A percentile compares a stretch with the other conserved stretches of the same genome.
phyloP scores from a whole-genome alignment of 2,888 invertebrate genomes.

The Entomobrya multifasciata region DNA sequence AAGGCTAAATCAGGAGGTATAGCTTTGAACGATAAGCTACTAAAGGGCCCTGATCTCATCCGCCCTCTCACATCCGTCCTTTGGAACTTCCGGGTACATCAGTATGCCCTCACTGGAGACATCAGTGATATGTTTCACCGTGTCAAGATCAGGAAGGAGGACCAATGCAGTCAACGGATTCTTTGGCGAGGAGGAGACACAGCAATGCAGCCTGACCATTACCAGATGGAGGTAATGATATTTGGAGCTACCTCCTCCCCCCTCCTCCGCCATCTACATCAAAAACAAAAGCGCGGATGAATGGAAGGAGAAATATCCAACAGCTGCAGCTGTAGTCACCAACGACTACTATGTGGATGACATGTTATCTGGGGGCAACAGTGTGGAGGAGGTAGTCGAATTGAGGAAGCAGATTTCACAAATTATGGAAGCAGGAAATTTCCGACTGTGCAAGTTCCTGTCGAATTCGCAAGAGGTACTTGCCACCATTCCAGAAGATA shows the following conservation, averaged over 20 bases:
- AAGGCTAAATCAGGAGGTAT: no score
- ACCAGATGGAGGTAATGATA: constrained; percentile 42
- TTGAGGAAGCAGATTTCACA: no score
- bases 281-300: constrained; percentile 16
- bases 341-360: constrained; percentile 57
- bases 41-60: constrained; percentile 53
- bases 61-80: background rate
- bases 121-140: constrained; percentile 71
- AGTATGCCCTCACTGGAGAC: constrained; percentile 47
- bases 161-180: constrained; percentile 39
- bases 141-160: constrained; percentile 14
- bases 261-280: constrained; percentile 56
- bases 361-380: constrained; percentile 3
- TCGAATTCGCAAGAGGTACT: background rate
- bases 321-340: constrained; percentile 1
- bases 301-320: constrained; percentile 24
- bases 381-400: background rate
- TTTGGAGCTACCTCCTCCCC: constrained; percentile 69
- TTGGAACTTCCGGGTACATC: constrained; percentile 30
- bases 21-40: constrained; percentile 8
- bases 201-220: background rate
- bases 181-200: constrained; percentile 33
- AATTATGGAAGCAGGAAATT: background rate
- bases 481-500: background rate
- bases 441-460: background rate